Base-by-base conservation (phyloP, 2,797 vertebrate species). In the Cheirogaleus major region DNA sequence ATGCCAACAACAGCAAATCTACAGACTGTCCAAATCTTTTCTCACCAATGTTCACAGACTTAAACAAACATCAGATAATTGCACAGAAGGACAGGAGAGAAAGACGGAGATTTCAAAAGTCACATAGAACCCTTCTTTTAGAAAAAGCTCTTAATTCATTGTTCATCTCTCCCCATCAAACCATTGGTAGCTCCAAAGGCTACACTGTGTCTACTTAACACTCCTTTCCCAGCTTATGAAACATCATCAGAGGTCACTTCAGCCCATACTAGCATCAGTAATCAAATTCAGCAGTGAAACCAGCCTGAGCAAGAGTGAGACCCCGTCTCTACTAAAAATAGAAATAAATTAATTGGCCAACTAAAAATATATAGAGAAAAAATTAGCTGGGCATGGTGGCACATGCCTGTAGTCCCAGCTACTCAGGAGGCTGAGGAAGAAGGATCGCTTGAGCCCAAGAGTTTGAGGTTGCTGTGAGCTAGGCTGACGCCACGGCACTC, bases 11-110 rank as follows among this genome's bases (percentile, higher is more conserved):
- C 2, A 72, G 70, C 69, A 82, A 55, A 78, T 45, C 55, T 73
- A 8, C 25, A 87, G 35, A 67, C 43, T n/a, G 15, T 32, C 70
- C 23, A 11, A 72, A 67, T 52, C 41, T 73, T 92, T 90, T 76
- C 81, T 81, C 12, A 82, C 15, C 12, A 65, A n/a, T 50, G n/a
- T 84, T 41, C 75, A 88, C 35, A 93, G 70, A 55, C 25, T 61
- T 65, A 83, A 93, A 96, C 32, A 50, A 93, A 80, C 76, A 84
- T 2, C 73, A 50, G 55, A 67, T 80, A 91, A 91, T 75, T 55
- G 22, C 61, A n/a, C 76, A n/a, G 50, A 86, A 50, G 25, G 76
- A 4, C 2, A 43, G n/a, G 52, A 76, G 27, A 82, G 35, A 25
- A 93, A 59, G 59, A 93, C 1, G 73, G 18, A 93, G 82, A 35